These are phyloP conservation scores for Crossaster papposus DNA, from an alignment of 53 echinoderm and acorn worm genomes.

Conservation along the genomic window DNA sequence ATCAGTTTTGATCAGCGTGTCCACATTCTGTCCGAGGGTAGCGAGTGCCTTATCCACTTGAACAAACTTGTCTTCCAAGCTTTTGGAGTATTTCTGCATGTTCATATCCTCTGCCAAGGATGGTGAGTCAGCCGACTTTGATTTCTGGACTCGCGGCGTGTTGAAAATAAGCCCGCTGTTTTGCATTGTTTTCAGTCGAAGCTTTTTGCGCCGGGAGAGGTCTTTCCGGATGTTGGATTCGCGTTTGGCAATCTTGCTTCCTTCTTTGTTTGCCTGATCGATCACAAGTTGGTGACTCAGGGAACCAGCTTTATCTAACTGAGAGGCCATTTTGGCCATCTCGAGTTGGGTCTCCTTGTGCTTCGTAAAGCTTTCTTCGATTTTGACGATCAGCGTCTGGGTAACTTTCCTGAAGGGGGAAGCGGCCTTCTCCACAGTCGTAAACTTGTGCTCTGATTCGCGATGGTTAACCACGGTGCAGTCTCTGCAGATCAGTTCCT, in stretches of 20 bases:
- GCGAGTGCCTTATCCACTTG: conserved; percentile 2
- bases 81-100: conserved; percentile 17
- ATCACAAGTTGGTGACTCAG: not conserved
- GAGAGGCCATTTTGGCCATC: not conserved
- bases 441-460: conserved; percentile 8
- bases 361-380: not conserved
- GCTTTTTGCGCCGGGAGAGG: not conserved
- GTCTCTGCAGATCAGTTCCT: conserved; percentile 60
- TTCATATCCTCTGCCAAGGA: not conserved
- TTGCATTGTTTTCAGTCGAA: not conserved
- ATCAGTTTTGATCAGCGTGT: not conserved
- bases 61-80: conserved; percentile 1
- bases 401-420: conserved; percentile 8
- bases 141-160: not conserved
- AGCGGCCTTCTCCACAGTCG: conserved; percentile 27
- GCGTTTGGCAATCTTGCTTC: not conserved
- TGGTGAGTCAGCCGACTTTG: not conserved
- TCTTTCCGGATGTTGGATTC: not conserved
- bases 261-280: not conserved
- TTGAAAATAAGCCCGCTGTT: not conserved
- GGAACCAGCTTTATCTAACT: not conserved
- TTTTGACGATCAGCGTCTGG: not conserved
- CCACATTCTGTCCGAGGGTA: not conserved
- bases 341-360: not conserved
- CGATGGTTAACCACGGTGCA: conserved; percentile 66